Conservation (phyloP, 23 tunicate species). For the Oikopleura albicans region DNA sequence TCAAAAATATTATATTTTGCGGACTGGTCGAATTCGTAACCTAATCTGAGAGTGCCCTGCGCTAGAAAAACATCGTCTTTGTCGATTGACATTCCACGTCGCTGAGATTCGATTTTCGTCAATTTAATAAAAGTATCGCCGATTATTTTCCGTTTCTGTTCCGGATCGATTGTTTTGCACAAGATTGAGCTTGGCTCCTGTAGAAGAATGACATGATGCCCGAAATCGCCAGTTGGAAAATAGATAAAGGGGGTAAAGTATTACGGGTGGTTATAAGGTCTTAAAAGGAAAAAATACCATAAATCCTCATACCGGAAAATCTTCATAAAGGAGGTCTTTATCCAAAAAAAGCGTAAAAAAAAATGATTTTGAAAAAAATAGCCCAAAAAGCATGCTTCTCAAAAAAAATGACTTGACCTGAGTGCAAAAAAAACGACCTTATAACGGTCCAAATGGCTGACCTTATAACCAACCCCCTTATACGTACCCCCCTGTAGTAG, state of each 20-base stretch:
- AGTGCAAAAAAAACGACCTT: no score
- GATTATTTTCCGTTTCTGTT: slow-evolving; percentile 80
- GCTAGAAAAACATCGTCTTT: slow-evolving; percentile 64
- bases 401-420: no score
- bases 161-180: slow-evolving; percentile 77
- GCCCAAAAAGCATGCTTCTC: no score
- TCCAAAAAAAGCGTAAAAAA: no score
- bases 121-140: slow-evolving; percentile 94
- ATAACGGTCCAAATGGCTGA: no score
- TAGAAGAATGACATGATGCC: not conserved
- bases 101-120: slow-evolving; percentile 47
- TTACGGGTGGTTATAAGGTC: no score
- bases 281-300: no score
- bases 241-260: not conserved
- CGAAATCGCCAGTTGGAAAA: not conserved
- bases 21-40: not conserved
- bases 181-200: slow-evolving; percentile 29
- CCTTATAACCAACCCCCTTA: no score
- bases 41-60: slow-evolving; percentile 53
- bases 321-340: no score
- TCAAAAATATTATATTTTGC: not conserved
- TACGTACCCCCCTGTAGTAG: no score
- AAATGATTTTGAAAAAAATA: no score
- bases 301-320: no score
- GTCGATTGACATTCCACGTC: slow-evolving; percentile 28